phyloP scores from a whole-genome alignment of 2,113 vertebrate genomes.

The Halichoerus grypus region DNA sequence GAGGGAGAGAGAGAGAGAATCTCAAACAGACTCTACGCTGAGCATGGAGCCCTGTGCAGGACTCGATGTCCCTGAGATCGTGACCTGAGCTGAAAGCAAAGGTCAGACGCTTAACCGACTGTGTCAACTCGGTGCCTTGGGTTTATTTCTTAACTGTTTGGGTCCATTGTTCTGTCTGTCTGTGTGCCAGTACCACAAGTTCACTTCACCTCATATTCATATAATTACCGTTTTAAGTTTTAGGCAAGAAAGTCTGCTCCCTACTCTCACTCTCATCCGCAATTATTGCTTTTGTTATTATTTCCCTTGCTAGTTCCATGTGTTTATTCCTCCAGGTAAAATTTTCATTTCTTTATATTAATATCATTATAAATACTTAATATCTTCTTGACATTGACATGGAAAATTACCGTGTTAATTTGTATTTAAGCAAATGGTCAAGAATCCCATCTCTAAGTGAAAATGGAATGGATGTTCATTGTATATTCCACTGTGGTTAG shows the following conservation, averaged over 20 bases:
- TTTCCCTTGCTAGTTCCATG: slow-evolving; percentile 11
- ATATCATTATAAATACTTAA: slow-evolving; percentile 27
- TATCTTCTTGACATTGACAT: slow-evolving; percentile 3
- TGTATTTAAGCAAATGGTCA: slow-evolving; percentile 51
- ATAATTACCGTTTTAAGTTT: slow-evolving; percentile 6
- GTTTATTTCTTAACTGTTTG: slow-evolving; percentile 43
- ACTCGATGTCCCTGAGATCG: background rate
- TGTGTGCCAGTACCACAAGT: background rate
- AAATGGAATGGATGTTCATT: slow-evolving; percentile 74
- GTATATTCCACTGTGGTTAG: slow-evolving; percentile 65
- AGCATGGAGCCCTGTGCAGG: background rate
- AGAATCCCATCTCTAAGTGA: slow-evolving; percentile 1
- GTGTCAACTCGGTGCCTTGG: background rate
- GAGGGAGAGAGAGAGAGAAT: background rate
- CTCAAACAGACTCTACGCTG: background rate
- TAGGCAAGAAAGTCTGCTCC: background rate
- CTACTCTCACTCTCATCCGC: background rate
- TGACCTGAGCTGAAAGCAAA: background rate
- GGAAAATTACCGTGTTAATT: slow-evolving; percentile 41
- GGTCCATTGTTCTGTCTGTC: background rate
- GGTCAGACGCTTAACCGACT: background rate
- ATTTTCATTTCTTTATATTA: slow-evolving; percentile 14
- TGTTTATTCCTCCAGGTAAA: slow-evolving; percentile 25
- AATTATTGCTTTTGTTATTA: slow-evolving; percentile 37
- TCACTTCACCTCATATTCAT: background rate